Conservation (phyloP, 2,888 invertebrate genomes). For the Caenorhabditis sp. region DNA sequence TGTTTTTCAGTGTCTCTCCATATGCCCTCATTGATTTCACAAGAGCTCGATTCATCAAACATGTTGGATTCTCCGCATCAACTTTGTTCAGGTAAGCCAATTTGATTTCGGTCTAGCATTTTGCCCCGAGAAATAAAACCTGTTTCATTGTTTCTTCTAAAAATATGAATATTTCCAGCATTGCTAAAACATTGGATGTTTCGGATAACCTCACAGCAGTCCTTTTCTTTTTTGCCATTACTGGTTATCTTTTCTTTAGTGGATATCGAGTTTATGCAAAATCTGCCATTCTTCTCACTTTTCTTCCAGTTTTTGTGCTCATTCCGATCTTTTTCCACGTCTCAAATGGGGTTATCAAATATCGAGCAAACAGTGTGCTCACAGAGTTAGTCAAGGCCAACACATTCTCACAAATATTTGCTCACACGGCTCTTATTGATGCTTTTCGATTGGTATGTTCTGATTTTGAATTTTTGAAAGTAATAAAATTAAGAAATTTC, state of each 20-base stretch:
- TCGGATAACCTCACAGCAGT: constrained; percentile 4
- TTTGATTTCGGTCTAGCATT: too few relatives aligned
- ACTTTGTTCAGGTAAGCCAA: background rate
- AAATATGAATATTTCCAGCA: background rate
- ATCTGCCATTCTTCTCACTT: background rate
- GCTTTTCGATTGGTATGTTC: too few relatives aligned
- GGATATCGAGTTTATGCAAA: background rate
- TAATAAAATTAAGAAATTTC: too few relatives aligned
- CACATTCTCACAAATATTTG: too few relatives aligned
- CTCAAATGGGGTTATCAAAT: background rate
- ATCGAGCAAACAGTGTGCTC: background rate
- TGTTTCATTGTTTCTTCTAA: too few relatives aligned
- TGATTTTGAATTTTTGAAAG: background rate
- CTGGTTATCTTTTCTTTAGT: background rate
- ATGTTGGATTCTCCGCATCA: background rate
- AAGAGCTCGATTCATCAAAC: background rate
- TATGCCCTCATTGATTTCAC: background rate
- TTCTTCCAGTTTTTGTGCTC: background rate
- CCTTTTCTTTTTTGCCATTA: background rate
- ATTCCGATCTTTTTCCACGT: background rate
- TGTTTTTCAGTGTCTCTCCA: background rate
- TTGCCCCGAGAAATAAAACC: too few relatives aligned
- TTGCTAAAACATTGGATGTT: background rate
- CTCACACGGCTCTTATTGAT: too few relatives aligned
- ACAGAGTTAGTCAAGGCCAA: too few relatives aligned